phyloP scores from a whole-genome alignment of 2,888 invertebrate genomes.

The Xestobium rufovillosum region DNA sequence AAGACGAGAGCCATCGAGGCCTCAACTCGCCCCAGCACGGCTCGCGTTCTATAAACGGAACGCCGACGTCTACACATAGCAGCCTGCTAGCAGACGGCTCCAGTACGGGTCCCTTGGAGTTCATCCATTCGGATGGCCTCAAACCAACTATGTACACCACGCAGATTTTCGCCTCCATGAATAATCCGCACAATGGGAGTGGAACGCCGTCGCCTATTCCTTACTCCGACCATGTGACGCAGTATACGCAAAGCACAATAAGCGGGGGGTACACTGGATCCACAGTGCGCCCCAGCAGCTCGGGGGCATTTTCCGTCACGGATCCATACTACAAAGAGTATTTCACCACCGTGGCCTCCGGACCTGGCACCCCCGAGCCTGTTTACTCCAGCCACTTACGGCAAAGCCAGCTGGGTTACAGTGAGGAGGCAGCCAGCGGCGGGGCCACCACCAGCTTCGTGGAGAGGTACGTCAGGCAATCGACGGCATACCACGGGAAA shows the following conservation, averaged over 20 bases:
- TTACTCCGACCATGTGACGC: slow-evolving; percentile 41
- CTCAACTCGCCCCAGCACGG: slow-evolving; percentile 58
- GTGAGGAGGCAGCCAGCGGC: slow-evolving; percentile 47
- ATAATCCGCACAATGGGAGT: slow-evolving; percentile 39
- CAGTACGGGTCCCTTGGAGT: slow-evolving; percentile 43
- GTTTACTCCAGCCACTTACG: slow-evolving; percentile 39
- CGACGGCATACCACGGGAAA: slow-evolving; percentile 61
- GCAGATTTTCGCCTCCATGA: slow-evolving; percentile 61
- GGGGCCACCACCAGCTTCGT: slow-evolving; percentile 58
- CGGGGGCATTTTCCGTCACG: slow-evolving; percentile 55
- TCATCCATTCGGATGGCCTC: slow-evolving; percentile 46
- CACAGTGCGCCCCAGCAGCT: slow-evolving; percentile 34
- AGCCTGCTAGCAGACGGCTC: slow-evolving; percentile 53
- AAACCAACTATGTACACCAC: slow-evolving; percentile 58
- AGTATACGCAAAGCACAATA: slow-evolving; percentile 40
- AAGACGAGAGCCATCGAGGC: slow-evolving; percentile 56
- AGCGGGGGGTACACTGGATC: slow-evolving; percentile 42
- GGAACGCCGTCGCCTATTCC: slow-evolving; percentile 62
- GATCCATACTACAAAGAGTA: slow-evolving; percentile 79
- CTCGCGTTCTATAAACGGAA: slow-evolving; percentile 60
- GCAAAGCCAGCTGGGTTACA: slow-evolving; percentile 51
- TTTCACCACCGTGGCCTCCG: slow-evolving; percentile 55
- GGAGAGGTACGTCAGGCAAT: slow-evolving; percentile 60
- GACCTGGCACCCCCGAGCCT: slow-evolving; percentile 51
- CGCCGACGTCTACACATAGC: slow-evolving; percentile 59